Evolutionary conservation across 2,888 invertebrate genomes (phyloP).

Genomic region (Camptogramma bilineatum): DNA sequence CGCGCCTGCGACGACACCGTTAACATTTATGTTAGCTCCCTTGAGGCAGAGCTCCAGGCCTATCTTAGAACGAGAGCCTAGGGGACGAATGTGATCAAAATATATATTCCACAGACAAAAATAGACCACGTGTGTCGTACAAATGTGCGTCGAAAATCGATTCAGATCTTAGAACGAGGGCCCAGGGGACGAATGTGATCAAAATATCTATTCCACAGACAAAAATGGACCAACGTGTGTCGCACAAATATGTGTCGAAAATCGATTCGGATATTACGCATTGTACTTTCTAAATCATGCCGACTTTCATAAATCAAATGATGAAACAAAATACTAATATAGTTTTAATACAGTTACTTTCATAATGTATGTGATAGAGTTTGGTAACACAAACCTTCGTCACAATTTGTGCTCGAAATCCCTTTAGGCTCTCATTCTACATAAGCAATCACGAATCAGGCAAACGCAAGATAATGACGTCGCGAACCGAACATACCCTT

Average conservation of each 20-base stretch:
- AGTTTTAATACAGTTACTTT: neutral
- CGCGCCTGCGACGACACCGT: conserved; percentile 49
- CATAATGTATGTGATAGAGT: neutral
- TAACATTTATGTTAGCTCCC: conserved; percentile 68
- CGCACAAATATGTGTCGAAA: too few relatives aligned
- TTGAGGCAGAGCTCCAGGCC: conserved; percentile 62
- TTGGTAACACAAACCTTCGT: neutral
- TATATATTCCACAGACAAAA: neutral
- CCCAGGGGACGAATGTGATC: neutral
- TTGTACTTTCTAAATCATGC: too few relatives aligned
- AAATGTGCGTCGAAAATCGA: too few relatives aligned
- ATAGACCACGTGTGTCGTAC: neutral
- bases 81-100: neutral
- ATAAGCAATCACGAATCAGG: conserved; percentile 27
- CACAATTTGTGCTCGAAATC: neutral
- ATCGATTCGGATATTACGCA: too few relatives aligned
- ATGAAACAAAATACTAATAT: too few relatives aligned
- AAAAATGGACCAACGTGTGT: neutral
- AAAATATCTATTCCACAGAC: neutral
- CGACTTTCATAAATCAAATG: too few relatives aligned
- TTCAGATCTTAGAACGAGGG: conserved; percentile 51
- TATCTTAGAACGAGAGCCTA: conserved; percentile 52
- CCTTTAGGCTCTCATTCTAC: conserved; percentile 12
- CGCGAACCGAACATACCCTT: conserved; percentile 54
- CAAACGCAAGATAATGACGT: conserved; percentile 69